A percentile compares a stretch with the other conserved stretches of the same genome.
These are phyloP conservation scores for Xestia xanthographa DNA, from an alignment of 2,888 invertebrate species.

Conservation along the genomic window DNA sequence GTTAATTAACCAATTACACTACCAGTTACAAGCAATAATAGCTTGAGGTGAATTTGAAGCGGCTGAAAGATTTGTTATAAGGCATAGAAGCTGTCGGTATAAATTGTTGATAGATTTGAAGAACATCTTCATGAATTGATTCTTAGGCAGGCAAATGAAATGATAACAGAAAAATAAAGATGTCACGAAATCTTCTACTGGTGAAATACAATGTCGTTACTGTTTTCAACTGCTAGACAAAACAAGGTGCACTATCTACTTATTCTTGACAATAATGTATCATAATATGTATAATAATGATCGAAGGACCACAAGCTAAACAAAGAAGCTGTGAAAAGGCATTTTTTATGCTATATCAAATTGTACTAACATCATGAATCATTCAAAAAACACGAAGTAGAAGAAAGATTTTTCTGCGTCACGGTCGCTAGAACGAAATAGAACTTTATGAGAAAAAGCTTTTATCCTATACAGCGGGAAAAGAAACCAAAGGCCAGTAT, in stretches of 20 bases:
- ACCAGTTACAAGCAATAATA: conserved; percentile 18
- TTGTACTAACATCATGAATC: background rate
- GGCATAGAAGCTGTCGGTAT: no score
- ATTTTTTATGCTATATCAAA: background rate
- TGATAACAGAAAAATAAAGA: background rate
- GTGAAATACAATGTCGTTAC: background rate
- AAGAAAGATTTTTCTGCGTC: background rate
- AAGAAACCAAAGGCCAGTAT: background rate
- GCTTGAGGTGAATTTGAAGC: conserved; percentile 6
- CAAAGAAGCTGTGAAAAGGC: background rate
- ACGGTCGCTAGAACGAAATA: background rate
- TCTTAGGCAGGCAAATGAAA: background rate
- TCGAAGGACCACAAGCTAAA: background rate
- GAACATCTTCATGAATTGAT: background rate
- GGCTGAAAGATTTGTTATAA: background rate
- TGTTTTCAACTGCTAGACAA: background rate
- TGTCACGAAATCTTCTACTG: background rate
- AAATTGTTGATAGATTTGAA: background rate
- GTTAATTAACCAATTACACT: conserved; percentile 28
- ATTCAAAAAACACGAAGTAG: background rate
- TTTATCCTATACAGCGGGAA: background rate
- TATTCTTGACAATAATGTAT: background rate
- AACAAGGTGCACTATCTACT: background rate
- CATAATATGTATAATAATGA: no score
- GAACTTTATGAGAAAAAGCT: background rate